Base-by-base conservation (phyloP, 2,888 invertebrate genomes). In the Caenorhabditis sulstoni region DNA sequence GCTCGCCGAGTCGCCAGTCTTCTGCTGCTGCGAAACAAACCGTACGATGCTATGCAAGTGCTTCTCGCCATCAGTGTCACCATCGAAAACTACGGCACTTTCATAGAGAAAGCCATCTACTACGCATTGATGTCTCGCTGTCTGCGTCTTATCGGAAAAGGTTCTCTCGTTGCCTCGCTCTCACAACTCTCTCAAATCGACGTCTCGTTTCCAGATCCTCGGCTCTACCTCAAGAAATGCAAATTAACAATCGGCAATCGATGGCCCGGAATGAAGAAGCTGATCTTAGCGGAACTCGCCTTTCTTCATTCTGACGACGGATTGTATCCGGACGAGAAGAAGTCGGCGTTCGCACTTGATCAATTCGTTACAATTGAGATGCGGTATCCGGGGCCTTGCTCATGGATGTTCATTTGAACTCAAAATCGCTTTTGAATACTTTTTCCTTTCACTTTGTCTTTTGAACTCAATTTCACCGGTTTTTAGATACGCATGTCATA, bases 251-350 rank as follows among this genome's bases (percentile, higher is more conserved):
- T 62, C 1, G 37, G 20, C 14, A 18, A 44, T 16, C n/a, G 64
- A 1, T 80, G 70, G 67, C 70, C 65, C 8, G 37, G 65, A 0
- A 67, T 82, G 65, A 70, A 77, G 23, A 82, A 82, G 39, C n/a
- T 64, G 41, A 44, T 68, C 8, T 22, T 73, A 9, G 35, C 67
- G 7, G 73, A 78, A 41, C 50, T 57, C 29, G 16, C 58, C 7
- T 12, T 18, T 22, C 44, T 65, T 3, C 65, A 65, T 35, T 9
- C 22, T 2, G 7, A 14, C 7, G 7, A 14, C 16, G 53, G 55
- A 18, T 18, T 45, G 47, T 64, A 47, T 29, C 55, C 57, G 0
- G 57, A 64, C 20, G 64, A 58, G 2, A 8, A 23, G 7, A 39
- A 39, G 11, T 39, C 0, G 18, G 11, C 18, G 23, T 16, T n/a